Evolutionary conservation across 64 coral and sea anemone genomes (phyloP).

Genomic region (Pocillopora verrucosa): DNA sequence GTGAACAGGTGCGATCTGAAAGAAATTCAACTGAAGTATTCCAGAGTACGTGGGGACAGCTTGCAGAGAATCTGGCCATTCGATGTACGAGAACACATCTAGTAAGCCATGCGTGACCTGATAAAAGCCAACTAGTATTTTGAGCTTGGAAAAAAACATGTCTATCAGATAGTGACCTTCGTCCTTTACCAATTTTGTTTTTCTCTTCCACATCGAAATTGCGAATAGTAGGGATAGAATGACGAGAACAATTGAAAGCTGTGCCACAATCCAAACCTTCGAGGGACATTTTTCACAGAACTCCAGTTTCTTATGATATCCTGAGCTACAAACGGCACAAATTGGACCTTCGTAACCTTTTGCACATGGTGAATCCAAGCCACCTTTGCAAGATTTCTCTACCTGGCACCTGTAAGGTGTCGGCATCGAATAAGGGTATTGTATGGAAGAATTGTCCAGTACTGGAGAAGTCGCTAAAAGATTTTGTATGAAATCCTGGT

Average conservation of each 20-base stretch:
- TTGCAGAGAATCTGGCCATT: slow-evolving; percentile 28
- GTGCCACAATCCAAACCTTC: neutral
- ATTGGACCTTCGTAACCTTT: neutral
- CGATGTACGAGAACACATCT: slow-evolving; percentile 49
- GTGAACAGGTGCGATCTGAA: slow-evolving; percentile 44
- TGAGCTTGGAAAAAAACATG: slow-evolving; percentile 12
- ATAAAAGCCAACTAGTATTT: slow-evolving; percentile 59
- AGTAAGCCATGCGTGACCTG: slow-evolving; percentile 39
- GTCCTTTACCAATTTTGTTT: neutral
- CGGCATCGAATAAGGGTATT: neutral
- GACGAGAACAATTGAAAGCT: neutral
- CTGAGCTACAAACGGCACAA: neutral
- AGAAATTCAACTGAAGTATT: slow-evolving; percentile 36
- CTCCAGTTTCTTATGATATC: neutral
- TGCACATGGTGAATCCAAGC: neutral
- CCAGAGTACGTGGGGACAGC: slow-evolving; percentile 39
- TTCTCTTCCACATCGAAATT: slow-evolving; percentile 8
- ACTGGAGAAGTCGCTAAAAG: neutral
- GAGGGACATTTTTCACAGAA: neutral
- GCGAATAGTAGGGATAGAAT: neutral
- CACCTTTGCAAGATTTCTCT: neutral
- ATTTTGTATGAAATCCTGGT: neutral
- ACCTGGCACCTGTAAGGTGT: neutral
- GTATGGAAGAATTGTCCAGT: neutral
- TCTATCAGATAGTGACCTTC: neutral